phyloP scores from a whole-genome alignment of 2,113 vertebrate species.

The Hemiprocne comata region DNA sequence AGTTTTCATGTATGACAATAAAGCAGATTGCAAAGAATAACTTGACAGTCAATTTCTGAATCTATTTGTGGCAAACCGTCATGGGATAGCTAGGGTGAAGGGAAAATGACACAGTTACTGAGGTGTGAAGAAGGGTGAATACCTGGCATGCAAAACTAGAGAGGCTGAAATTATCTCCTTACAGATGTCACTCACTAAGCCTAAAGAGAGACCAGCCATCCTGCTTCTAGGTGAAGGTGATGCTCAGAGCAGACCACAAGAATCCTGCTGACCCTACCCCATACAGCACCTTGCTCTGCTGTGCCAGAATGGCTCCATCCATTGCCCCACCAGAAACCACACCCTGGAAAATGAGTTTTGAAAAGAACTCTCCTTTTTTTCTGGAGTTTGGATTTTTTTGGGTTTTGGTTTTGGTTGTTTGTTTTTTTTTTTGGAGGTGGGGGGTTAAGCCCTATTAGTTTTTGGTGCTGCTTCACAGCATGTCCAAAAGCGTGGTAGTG shows the following conservation, averaged over 20 bases:
- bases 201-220: not conserved
- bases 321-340: fast-evolving
- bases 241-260: not conserved
- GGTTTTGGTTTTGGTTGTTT: no score
- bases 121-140: not conserved
- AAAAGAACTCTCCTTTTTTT: not conserved
- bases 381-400: no score
- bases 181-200: not conserved
- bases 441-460: not conserved
- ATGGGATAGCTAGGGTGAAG: not conserved
- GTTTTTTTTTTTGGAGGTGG: not conserved
- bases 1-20: not conserved
- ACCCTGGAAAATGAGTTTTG: not conserved
- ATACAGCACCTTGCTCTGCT: not conserved
- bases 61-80: constrained; percentile 46
- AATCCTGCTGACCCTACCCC: not conserved
- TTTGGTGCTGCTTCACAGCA: not conserved
- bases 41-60: constrained; percentile 50
- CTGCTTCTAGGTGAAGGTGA: not conserved
- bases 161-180: not conserved
- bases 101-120: not conserved
- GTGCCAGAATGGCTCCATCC: not conserved
- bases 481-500: fast-evolving
- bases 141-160: not conserved
- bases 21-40: constrained; percentile 25